A percentile compares a stretch with the other conserved stretches of the same genome.
Conservation (phyloP, 2,797 vertebrate genomes). For the Diplodus sargus region DNA sequence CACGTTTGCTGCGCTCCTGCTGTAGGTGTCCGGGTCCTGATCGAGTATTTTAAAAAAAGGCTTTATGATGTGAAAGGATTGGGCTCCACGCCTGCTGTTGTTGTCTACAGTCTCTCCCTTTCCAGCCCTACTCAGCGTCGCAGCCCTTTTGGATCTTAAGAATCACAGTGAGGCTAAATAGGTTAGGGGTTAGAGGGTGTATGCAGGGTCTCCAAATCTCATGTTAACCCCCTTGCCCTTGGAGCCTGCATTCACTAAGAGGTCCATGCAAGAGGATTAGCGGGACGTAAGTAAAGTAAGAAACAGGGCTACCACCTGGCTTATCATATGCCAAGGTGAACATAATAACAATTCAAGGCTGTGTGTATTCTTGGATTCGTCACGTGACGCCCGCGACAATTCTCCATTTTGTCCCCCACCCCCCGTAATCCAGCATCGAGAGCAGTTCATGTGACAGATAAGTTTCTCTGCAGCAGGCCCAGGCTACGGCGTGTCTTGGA, state of each 20-base stretch:
- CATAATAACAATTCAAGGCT: background rate
- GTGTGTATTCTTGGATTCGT: conserved; percentile 1
- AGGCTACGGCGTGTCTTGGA: background rate
- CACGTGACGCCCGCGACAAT: background rate
- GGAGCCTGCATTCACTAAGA: conserved; percentile 57
- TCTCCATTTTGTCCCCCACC: background rate
- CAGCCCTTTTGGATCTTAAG: conserved; percentile 21
- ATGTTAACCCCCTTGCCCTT: conserved; percentile 62
- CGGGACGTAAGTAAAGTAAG: conserved; percentile 49
- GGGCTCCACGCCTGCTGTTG: conserved; percentile 52
- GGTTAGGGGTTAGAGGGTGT: conserved; percentile 47
- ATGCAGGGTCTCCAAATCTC: conserved; percentile 67
- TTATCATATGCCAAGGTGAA: conserved; percentile 42
- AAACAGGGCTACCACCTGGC: conserved; percentile 68
- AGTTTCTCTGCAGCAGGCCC: background rate
- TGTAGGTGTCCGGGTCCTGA: background rate
- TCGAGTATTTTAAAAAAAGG: conserved; percentile 24
- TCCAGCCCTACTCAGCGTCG: background rate
- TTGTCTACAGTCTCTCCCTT: background rate
- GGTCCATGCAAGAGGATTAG: conserved; percentile 75
- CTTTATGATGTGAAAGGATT: conserved; percentile 30
- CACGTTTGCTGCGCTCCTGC: background rate
- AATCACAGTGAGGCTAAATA: conserved; percentile 42
- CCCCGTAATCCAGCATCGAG: conserved; percentile 4
- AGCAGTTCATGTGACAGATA: conserved; percentile 1